Evolutionary conservation across 2,113 vertebrate species (phyloP).

Genomic region (Upupa epops): DNA sequence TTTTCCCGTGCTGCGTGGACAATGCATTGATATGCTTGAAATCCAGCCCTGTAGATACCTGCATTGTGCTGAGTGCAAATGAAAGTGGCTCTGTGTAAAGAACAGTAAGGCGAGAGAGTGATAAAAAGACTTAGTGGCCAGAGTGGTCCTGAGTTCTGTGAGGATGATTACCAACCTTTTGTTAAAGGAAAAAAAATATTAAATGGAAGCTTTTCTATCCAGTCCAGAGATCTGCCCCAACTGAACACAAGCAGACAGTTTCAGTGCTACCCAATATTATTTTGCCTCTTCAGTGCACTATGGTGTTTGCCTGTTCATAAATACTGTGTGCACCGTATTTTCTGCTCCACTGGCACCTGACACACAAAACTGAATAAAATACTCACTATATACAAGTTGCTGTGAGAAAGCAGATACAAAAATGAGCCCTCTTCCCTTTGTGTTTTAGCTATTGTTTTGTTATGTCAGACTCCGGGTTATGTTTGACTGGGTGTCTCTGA

Average conservation of each 20-base stretch:
- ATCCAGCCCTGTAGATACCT: background rate
- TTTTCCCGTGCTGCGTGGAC: background rate
- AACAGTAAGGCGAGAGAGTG: background rate
- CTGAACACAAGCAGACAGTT: slow-evolving; percentile 54
- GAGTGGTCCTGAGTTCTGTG: background rate
- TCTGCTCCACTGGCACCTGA: slow-evolving; percentile 54
- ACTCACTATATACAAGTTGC: slow-evolving; percentile 28
- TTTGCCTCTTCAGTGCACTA: slow-evolving; percentile 45
- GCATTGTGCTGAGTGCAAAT: background rate
- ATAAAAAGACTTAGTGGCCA: background rate
- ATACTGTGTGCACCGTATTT: slow-evolving; percentile 46
- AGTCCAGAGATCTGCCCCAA: slow-evolving; percentile 19
- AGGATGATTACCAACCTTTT: background rate
- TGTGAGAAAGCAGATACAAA: slow-evolving; percentile 66
- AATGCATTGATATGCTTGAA: background rate
- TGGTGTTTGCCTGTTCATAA: slow-evolving; percentile 43
- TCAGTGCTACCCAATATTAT: slow-evolving; percentile 54
- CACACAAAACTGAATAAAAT: slow-evolving; percentile 64
- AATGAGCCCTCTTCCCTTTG: slow-evolving; percentile 44
- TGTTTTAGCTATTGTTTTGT: slow-evolving; percentile 52
- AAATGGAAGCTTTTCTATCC: slow-evolving; percentile 5
- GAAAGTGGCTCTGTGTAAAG: background rate
- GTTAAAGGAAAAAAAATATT: background rate
- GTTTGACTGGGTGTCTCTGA: slow-evolving; percentile 23
- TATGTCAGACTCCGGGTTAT: slow-evolving; percentile 5